These are phyloP conservation scores for Cyprinus carpio DNA, from an alignment of 2,113 vertebrate genomes.

Conservation along the genomic window DNA sequence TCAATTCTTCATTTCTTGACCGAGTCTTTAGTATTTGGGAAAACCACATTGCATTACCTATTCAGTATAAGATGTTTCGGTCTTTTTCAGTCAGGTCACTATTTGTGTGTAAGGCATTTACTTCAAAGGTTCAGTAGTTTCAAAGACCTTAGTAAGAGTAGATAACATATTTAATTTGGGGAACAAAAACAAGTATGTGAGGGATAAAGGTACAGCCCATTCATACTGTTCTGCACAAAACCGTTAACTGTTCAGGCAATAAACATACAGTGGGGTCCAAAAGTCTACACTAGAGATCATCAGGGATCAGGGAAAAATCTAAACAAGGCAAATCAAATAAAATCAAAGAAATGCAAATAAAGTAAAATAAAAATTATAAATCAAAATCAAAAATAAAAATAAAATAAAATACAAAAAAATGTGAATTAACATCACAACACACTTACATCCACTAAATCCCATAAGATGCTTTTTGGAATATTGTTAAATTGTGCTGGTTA, in stretches of 20 bases:
- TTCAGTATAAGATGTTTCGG: not conserved
- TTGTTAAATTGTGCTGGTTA: no score
- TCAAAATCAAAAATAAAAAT: no score
- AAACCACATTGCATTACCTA: conserved; percentile 12
- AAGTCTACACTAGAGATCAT: not conserved
- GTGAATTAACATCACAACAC: no score
- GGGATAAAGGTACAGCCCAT: not conserved
- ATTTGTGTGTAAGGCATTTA: not conserved
- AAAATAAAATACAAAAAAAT: no score
- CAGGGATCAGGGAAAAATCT: not conserved
- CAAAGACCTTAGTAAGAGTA: not conserved
- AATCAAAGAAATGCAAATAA: no score
- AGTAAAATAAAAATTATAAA: no score
- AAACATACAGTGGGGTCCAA: not conserved
- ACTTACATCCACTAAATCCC: no score
- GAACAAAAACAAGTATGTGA: not conserved
- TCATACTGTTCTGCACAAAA: not conserved
- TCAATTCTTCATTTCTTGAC: not conserved
- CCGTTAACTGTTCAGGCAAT: not conserved
- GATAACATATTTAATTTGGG: not conserved
- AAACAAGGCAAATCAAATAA: not conserved
- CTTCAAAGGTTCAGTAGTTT: not conserved
- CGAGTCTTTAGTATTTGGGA: not conserved
- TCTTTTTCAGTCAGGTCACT: not conserved
- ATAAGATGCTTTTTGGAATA: no score